These are phyloP conservation scores for Vandiemenella viatica DNA, from an alignment of 2,888 invertebrate genomes.

Conservation along the genomic window DNA sequence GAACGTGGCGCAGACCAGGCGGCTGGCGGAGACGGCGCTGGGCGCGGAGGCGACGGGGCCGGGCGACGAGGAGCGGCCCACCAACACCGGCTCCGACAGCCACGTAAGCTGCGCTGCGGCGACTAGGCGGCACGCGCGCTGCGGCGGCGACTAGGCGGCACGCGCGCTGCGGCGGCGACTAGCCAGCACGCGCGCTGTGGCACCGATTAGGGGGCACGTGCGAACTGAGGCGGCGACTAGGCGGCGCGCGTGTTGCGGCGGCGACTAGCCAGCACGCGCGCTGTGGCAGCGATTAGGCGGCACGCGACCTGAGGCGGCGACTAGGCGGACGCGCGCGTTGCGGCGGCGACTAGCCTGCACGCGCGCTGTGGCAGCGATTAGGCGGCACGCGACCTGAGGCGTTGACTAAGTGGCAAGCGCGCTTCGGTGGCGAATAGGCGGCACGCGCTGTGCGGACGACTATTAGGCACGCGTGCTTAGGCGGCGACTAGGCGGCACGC, in stretches of 20 bases:
- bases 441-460: not conserved
- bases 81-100: slow-evolving; percentile 80
- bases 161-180: not conserved
- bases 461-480: not conserved
- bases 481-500: not conserved
- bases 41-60: slow-evolving; percentile 13
- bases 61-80: slow-evolving; percentile 55
- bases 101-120: slow-evolving; percentile 34
- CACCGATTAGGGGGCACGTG: too few relatives aligned
- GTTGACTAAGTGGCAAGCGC: not conserved
- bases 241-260: not conserved
- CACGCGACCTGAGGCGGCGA: not conserved
- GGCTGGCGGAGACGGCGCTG: slow-evolving; percentile 60
- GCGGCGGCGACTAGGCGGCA: not conserved
- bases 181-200: too few relatives aligned
- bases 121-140: not conserved
- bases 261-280: not conserved
- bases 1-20: slow-evolving; percentile 68
- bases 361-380: not conserved
- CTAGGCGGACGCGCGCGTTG: slow-evolving; percentile 23
- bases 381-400: not conserved
- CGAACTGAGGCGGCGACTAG: not conserved
- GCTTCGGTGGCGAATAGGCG: not conserved
- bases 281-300: not conserved
- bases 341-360: not conserved